Evolutionary conservation across 1,140 invertebrate species (phyloP).

Genomic region (Argopecten irradians): DNA sequence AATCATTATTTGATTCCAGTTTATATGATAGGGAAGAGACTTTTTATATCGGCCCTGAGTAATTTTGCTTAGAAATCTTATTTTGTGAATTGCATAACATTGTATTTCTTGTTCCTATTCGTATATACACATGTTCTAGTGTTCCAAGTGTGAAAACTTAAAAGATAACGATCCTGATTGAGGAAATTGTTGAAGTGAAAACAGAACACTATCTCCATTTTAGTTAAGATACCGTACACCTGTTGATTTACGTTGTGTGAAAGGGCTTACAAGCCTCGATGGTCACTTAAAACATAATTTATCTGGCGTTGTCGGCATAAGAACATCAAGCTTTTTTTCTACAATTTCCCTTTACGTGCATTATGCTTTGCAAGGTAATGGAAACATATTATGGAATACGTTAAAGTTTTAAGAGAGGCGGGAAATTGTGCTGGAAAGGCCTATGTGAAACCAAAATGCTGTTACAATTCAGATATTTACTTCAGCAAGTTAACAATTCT

Average conservation of each 20-base stretch:
- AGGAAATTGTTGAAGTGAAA: not conserved
- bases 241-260: constrained; percentile 22
- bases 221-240: not conserved
- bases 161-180: not conserved
- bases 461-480: too few species aligned
- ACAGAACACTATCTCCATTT: not conserved
- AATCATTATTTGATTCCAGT: too few species aligned
- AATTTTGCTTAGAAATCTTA: not conserved
- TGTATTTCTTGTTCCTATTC: not conserved
- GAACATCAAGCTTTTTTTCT: too few species aligned
- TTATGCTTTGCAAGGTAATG: not conserved
- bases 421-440: not conserved
- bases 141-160: not conserved
- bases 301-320: not conserved
- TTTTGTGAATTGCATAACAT: not conserved
- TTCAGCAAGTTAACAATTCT: not conserved
- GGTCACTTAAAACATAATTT: not conserved
- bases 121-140: not conserved
- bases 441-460: too few species aligned
- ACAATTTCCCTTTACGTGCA: not conserved
- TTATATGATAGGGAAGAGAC: too few species aligned
- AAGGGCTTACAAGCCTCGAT: not conserved
- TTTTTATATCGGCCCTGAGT: too few species aligned
- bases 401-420: too few species aligned
- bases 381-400: not conserved